phyloP scores from a whole-genome alignment of 2,797 vertebrate genomes.

The Hemibagrus guttatus region DNA sequence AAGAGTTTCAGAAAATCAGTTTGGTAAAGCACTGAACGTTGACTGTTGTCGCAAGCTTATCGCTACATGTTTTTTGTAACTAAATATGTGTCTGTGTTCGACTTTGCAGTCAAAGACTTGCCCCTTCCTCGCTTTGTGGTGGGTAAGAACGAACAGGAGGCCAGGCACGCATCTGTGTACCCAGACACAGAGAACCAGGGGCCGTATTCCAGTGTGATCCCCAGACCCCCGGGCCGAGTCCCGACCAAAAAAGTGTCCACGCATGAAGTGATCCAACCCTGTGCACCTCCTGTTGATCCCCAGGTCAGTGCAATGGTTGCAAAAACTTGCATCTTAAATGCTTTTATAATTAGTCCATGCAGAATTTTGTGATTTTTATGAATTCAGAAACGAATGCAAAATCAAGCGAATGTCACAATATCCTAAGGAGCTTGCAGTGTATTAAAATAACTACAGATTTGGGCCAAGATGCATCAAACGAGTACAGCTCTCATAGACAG shows the following conservation, averaged over 20 bases:
- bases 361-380: too few species aligned
- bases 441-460: too few species aligned
- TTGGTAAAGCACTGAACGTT: neutral
- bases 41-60: neutral
- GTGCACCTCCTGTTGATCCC: slow-evolving; percentile 80
- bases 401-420: too few species aligned
- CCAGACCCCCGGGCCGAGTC: slow-evolving; percentile 86
- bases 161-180: slow-evolving; percentile 84
- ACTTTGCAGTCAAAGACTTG: slow-evolving; percentile 88
- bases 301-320: slow-evolving; percentile 71
- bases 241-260: slow-evolving; percentile 90
- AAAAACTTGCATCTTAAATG: neutral
- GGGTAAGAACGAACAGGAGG: slow-evolving; percentile 93
- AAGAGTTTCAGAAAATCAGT: neutral
- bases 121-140: slow-evolving; percentile 91
- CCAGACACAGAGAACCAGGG: slow-evolving; percentile 89
- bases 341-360: neutral
- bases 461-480: too few species aligned
- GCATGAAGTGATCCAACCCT: slow-evolving; percentile 87
- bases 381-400: too few species aligned
- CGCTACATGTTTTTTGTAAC: neutral
- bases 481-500: too few species aligned
- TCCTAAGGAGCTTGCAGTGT: too few species aligned
- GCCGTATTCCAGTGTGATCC: slow-evolving; percentile 90
- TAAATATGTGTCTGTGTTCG: slow-evolving; percentile 16